phyloP scores from a whole-genome alignment of 2,888 invertebrate species.

The Lasiommata megera region DNA sequence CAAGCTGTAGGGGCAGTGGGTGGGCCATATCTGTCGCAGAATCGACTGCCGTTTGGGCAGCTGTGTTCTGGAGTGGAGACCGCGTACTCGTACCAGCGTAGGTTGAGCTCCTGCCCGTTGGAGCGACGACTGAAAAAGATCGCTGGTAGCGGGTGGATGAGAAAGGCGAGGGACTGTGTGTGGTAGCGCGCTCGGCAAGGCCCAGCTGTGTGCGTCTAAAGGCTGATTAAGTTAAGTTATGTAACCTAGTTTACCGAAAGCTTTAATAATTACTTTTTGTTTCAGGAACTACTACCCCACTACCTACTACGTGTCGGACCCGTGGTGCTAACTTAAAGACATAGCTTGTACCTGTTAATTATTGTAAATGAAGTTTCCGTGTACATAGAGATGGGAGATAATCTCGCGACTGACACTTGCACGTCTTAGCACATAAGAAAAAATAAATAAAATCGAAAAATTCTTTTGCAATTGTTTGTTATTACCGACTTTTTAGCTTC shows the following conservation, averaged over 20 bases:
- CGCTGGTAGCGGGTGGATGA: too few species aligned
- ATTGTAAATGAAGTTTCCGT: slow-evolving; percentile 15
- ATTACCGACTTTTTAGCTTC: not conserved
- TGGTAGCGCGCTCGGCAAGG: too few species aligned
- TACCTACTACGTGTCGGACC: slow-evolving; percentile 35
- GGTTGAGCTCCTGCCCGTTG: too few species aligned
- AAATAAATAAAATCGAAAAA: slow-evolving; percentile 23
- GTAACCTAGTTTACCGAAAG: not conserved
- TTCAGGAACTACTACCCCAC: slow-evolving; percentile 41
- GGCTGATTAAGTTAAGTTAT: too few species aligned
- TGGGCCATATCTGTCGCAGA: too few species aligned
- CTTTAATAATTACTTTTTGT: slow-evolving; percentile 27
- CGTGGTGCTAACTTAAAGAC: slow-evolving; percentile 38
- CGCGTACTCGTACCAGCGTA: too few species aligned
- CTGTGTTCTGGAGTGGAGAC: too few species aligned
- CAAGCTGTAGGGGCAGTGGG: too few species aligned
- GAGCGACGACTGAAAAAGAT: too few species aligned
- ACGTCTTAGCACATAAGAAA: slow-evolving; percentile 21
- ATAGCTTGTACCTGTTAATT: not conserved
- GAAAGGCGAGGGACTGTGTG: too few species aligned
- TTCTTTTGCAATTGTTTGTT: not conserved
- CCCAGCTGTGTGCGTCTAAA: too few species aligned
- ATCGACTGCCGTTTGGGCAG: too few species aligned
- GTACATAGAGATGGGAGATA: slow-evolving; percentile 23
- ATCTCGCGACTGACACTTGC: slow-evolving; percentile 31